Conservation (phyloP, 2,113 vertebrate species). For the Tychaedon coryphoeus region DNA sequence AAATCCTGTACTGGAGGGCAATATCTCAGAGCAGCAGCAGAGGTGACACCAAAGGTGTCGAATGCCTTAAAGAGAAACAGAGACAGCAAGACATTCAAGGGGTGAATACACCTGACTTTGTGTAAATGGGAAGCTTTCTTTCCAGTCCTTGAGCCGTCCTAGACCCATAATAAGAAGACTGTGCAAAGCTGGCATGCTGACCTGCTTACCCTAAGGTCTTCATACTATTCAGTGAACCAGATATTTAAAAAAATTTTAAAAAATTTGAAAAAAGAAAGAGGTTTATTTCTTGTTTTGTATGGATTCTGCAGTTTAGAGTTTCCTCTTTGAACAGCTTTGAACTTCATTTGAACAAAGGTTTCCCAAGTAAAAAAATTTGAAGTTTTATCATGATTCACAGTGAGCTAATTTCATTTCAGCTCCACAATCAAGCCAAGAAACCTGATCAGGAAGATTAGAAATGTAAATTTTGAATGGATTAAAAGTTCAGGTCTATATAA, state of each 20-base stretch:
- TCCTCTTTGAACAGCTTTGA: not conserved
- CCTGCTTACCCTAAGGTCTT: not conserved
- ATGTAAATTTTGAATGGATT: not conserved
- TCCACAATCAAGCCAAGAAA: not conserved
- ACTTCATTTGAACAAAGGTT: not conserved
- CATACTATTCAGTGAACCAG: not conserved
- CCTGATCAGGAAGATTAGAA: not conserved
- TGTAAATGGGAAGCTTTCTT: not conserved
- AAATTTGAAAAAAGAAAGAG: too few relatives aligned
- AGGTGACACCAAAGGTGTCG: not conserved
- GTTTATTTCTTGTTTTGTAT: not conserved
- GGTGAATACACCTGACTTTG: not conserved
- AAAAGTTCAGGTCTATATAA: not conserved
- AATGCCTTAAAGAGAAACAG: not conserved
- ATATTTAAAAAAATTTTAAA: not conserved
- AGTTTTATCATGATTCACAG: not conserved
- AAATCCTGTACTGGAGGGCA: not conserved
- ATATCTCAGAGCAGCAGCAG: not conserved
- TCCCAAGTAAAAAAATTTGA: not conserved
- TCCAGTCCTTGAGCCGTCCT: not conserved
- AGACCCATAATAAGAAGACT: rapidly evolving
- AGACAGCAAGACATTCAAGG: not conserved
- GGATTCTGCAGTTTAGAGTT: not conserved
- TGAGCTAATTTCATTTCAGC: not conserved
- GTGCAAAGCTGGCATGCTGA: not conserved